Evolutionary conservation across 2,113 vertebrate genomes (phyloP).

Genomic region (Elachura formosa): DNA sequence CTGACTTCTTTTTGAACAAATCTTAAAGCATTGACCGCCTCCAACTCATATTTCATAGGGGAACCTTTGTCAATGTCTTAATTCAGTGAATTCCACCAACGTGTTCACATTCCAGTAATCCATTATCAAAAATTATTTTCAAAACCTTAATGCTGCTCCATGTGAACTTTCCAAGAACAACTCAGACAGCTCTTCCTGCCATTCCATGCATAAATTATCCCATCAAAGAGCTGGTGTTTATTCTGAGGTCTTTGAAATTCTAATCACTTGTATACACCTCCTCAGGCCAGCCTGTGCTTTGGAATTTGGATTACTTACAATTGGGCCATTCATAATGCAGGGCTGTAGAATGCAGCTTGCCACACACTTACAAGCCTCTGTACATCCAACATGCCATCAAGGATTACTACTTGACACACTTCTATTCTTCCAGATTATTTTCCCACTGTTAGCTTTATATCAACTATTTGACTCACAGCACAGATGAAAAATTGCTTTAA

Average conservation of each 20-base stretch:
- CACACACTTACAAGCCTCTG: constrained; percentile 25
- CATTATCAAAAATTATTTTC: constrained; percentile 52
- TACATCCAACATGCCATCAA: neutral
- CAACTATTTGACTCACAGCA: neutral
- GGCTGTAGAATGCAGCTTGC: constrained; percentile 50
- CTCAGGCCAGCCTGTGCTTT: constrained; percentile 69
- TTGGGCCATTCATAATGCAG: constrained; percentile 70
- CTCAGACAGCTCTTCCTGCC: constrained; percentile 71
- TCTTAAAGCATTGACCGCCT: neutral
- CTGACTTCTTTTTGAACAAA: neutral
- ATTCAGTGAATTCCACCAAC: neutral
- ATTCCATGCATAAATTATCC: constrained; percentile 75
- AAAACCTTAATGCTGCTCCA: constrained; percentile 23
- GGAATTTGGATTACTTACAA: constrained; percentile 75
- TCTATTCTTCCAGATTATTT: neutral
- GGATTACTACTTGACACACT: neutral
- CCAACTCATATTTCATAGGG: neutral
- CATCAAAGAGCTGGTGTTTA: constrained; percentile 79
- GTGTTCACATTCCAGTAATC: neutral
- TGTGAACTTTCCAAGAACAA: constrained; percentile 74
- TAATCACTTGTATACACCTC: constrained; percentile 77
- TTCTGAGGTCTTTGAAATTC: constrained; percentile 78
- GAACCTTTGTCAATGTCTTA: neutral
- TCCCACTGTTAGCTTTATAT: neutral
- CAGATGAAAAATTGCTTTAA: neutral